Evolutionary conservation across 2,888 invertebrate genomes (phyloP).

Genomic region (Diloba caeruleocephala): DNA sequence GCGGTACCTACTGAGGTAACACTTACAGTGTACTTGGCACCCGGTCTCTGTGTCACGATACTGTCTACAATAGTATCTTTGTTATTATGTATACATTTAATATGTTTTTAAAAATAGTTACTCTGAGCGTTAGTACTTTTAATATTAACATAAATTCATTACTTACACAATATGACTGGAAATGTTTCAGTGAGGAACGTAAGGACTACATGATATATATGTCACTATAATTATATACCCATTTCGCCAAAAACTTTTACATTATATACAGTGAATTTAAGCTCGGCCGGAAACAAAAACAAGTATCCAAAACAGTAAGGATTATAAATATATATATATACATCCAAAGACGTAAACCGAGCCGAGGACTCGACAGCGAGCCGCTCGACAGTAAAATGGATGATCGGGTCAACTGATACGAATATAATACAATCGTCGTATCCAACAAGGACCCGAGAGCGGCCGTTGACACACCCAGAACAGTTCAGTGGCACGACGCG

Average conservation of each 20-base stretch:
- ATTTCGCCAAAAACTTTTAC: conserved; percentile 42
- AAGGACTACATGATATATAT: conserved; percentile 14
- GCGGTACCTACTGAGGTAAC: conserved; percentile 38
- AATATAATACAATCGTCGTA: conserved; percentile 20
- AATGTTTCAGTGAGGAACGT: conserved; percentile 35
- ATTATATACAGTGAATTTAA: conserved; percentile 39
- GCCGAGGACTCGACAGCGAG: neutral
- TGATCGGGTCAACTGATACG: neutral
- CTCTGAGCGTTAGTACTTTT: conserved; percentile 60
- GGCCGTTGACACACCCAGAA: conserved; percentile 61
- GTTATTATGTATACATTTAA: conserved; percentile 57
- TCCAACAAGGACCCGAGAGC: neutral
- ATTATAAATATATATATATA: neutral
- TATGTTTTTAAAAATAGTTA: conserved; percentile 70
- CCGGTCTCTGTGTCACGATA: conserved; percentile 29
- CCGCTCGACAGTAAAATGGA: neutral
- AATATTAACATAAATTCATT: conserved; percentile 41
- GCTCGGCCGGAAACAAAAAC: conserved; percentile 22
- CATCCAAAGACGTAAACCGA: conserved; percentile 4
- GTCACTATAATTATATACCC: conserved; percentile 19
- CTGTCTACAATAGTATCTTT: conserved; percentile 17
- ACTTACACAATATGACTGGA: conserved; percentile 40
- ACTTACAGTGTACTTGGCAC: conserved; percentile 60
- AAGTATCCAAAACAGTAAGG: conserved; percentile 52
- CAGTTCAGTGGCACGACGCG: conserved; percentile 56